Conservation (phyloP, 1,140 invertebrate genomes). For the Paracyclopina nana region DNA sequence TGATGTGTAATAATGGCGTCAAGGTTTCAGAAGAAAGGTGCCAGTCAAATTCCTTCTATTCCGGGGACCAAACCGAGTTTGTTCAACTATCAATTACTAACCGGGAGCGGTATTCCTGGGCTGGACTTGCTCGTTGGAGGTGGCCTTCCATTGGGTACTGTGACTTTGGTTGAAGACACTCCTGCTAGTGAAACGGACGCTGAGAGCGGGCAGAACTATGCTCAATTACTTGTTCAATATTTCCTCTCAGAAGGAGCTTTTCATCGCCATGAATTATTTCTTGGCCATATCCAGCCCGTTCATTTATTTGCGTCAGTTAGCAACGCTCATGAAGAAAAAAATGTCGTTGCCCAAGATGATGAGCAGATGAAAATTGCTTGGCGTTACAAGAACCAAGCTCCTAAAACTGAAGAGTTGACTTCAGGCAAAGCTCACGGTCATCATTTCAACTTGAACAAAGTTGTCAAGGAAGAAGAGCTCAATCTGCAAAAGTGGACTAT, state of each 20-base stretch:
- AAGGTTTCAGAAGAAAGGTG: conserved; percentile 7
- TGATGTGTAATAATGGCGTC: no score
- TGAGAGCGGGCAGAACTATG: neutral
- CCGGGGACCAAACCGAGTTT: neutral
- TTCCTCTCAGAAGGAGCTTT: neutral
- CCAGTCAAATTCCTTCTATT: neutral
- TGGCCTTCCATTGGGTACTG: neutral
- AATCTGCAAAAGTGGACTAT: neutral
- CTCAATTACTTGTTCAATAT: neutral
- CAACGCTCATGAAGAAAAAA: neutral
- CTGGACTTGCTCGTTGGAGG: neutral
- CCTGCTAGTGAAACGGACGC: neutral
- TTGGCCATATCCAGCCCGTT: neutral
- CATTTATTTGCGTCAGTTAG: neutral
- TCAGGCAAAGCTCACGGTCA: neutral
- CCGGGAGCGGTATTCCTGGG: neutral
- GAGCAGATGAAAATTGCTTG: neutral
- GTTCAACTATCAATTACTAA: neutral
- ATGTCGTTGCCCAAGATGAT: no score
- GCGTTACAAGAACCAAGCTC: neutral
- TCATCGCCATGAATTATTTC: neutral
- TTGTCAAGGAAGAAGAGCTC: neutral
- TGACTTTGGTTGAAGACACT: neutral
- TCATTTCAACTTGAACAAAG: neutral
- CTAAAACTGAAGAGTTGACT: neutral